Base-by-base conservation (phyloP, 2,888 invertebrate species). In the Camptogramma bilineatum region DNA sequence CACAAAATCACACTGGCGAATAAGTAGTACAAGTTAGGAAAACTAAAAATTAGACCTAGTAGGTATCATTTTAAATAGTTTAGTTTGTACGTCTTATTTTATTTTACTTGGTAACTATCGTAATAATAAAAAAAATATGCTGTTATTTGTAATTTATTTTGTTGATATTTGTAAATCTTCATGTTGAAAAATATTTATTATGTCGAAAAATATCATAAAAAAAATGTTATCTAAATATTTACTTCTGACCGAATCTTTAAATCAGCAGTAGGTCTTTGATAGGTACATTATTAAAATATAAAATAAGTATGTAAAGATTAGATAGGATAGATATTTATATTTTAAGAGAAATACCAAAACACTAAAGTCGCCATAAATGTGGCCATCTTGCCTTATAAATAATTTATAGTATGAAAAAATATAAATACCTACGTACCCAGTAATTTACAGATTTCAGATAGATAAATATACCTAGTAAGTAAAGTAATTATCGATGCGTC, bases 141-240 rank as follows among this genome's bases (percentile, higher is more conserved):
- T 92, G 92, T 92, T 92, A 92, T 93, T 90, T 90, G 90, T 93
- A 93, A 93, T 92, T 93, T 93, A 93, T 93, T 93, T 92, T 93
- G 93, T 93, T 93, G 91, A 92, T 93, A 92, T 91, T 93, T 92
- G 88, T 93, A 93, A 92, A 91, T 91, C 91, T 91, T 90, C 91
- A 91, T 91, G 93, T 93, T 93, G 85, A 91, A 91, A 91, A 90
- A 90, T 93, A 93, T 93, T 92, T 93, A 93, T 92, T 91, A 90
- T 88, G 87, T 86, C 87, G 87, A 88, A 88, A 85, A 75, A 79
- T 76, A 88, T 81, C 80, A 85, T 86, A 84, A 90, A 51, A 90
- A 51, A 91, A 88, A 91, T 92, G 92, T 93, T 92, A 79, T 91
- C 89, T 91, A 89, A 91, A 89, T 89, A 68, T 70, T 66, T 68